These are phyloP conservation scores for Pardalotus punctatus DNA, from an alignment of 2,113 vertebrate species.

Conservation along the genomic window DNA sequence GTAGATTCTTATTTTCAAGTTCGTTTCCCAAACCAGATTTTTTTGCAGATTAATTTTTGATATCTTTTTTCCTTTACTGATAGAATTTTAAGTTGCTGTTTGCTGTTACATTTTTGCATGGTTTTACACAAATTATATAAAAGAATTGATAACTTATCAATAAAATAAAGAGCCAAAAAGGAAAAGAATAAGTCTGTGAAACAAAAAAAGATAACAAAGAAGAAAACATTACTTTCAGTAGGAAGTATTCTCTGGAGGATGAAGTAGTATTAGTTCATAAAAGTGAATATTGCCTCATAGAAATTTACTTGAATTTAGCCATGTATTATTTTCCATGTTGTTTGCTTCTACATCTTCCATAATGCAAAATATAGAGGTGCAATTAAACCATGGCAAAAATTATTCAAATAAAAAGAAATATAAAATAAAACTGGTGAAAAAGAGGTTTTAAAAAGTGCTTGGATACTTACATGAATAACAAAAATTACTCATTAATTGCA, in stretches of 20 bases:
- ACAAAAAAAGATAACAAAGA: background rate
- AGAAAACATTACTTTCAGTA: background rate
- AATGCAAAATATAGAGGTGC: background rate
- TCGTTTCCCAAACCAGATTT: background rate
- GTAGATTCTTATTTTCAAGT: background rate
- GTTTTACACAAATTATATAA: background rate
- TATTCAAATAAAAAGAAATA: background rate
- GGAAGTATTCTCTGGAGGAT: background rate
- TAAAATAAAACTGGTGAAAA: background rate
- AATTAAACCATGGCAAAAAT: background rate
- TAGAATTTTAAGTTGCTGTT: background rate
- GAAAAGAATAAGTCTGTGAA: background rate
- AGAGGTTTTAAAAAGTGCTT: background rate
- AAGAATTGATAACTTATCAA: background rate
- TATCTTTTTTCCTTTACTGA: background rate
- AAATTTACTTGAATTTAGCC: background rate
- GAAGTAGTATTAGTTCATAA: background rate
- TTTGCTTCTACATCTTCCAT: background rate
- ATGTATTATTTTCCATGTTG: background rate
- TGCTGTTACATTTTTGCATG: background rate
- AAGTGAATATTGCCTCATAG: background rate
- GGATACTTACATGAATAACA: background rate
- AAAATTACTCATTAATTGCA: background rate
- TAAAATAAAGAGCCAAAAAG: background rate
- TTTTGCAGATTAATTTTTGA: background rate